Conservation (phyloP, 2,888 invertebrate species). For the Nephrocerus scutellatus region DNA sequence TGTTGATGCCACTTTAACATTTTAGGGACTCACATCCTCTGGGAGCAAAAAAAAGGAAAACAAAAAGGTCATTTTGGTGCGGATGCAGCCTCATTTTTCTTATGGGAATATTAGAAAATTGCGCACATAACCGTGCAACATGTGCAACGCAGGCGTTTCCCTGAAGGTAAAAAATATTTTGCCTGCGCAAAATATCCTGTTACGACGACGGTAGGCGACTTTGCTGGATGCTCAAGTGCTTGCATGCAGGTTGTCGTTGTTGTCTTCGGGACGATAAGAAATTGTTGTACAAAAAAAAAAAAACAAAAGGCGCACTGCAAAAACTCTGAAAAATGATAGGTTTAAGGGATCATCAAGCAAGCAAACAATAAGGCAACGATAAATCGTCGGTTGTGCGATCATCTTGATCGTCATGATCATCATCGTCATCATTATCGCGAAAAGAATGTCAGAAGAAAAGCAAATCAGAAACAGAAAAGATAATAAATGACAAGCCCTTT, state of each 20-base stretch:
- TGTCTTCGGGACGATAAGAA: background rate
- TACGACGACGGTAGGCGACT: conserved; percentile 2
- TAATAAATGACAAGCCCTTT: conserved; percentile 11
- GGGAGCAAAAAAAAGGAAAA: too few species aligned
- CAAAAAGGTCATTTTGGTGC: too few species aligned
- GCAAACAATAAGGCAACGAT: conserved; percentile 1
- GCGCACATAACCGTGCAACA: too few species aligned
- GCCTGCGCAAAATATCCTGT: conserved; percentile 14
- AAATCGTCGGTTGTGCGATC: background rate
- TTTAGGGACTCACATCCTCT: too few species aligned
- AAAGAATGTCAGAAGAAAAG: background rate
- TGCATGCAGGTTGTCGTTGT: background rate
- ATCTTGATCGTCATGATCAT: background rate
- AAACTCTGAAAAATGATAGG: conserved; percentile 14
- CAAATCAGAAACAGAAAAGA: background rate
- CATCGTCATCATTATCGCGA: conserved; percentile 1
- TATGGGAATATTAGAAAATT: too few species aligned
- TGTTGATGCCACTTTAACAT: too few species aligned
- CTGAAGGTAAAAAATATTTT: too few species aligned
- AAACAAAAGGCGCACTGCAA: background rate
- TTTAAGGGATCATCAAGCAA: conserved; percentile 11
- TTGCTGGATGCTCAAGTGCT: too few species aligned
- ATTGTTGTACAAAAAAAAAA: background rate
- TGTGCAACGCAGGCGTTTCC: too few species aligned
- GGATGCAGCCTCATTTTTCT: too few species aligned